Percentiles rank a stretch among this genome's conserved stretches.
Evolutionary conservation across 2,113 vertebrate genomes (phyloP).

Genomic region (Glaucidium brasilianum): DNA sequence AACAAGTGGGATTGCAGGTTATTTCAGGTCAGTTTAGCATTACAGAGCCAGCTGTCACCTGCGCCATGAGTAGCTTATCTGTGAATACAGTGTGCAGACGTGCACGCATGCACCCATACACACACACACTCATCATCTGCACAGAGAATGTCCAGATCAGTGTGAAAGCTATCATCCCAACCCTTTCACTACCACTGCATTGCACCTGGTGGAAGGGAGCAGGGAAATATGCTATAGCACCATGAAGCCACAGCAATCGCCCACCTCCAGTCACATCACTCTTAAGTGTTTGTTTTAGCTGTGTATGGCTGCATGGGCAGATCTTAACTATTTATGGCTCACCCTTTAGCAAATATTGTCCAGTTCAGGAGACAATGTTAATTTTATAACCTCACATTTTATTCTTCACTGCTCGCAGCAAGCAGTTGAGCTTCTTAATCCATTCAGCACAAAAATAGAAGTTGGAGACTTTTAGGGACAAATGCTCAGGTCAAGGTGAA

Average conservation of each 20-base stretch:
- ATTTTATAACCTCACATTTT: background rate
- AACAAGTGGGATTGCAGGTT: background rate
- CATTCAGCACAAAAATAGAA: background rate
- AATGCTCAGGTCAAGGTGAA: background rate
- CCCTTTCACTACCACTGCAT: background rate
- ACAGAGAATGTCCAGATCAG: background rate
- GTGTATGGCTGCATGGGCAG: background rate
- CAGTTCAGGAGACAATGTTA: background rate
- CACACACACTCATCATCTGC: background rate
- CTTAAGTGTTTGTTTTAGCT: background rate
- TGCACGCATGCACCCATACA: accelerated
- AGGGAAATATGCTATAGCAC: background rate
- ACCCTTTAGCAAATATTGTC: background rate
- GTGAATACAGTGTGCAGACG: accelerated
- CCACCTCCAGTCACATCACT: background rate
- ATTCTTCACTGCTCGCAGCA: background rate
- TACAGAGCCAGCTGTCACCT: background rate
- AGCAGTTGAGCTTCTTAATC: background rate
- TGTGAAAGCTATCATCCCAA: accelerated
- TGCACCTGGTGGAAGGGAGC: background rate
- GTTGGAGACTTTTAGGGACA: background rate
- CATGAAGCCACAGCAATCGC: background rate
- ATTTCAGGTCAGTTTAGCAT: background rate
- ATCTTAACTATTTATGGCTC: background rate
- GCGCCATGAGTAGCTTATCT: accelerated